A percentile compares a stretch with the other conserved stretches of the same genome.
Evolutionary conservation across 2,113 vertebrate species (phyloP).

Genomic region (Sceloporus tristichus): DNA sequence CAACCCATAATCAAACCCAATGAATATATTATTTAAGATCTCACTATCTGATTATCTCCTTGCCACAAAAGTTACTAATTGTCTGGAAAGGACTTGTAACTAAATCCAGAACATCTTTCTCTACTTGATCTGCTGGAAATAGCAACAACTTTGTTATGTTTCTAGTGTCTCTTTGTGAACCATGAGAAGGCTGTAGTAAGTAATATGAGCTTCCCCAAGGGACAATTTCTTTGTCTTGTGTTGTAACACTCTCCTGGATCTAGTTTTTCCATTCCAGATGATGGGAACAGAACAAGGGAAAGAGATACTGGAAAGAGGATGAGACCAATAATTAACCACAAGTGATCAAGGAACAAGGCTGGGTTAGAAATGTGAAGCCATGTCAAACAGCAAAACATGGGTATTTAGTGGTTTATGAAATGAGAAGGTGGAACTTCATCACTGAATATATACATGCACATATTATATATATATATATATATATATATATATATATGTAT

Average conservation of each 20-base stretch:
- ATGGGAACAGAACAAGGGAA: background rate
- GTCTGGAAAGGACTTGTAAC: background rate
- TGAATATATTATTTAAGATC: background rate
- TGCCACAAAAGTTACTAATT: background rate
- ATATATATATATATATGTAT: too few species aligned
- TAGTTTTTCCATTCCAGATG: background rate
- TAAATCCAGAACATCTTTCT: background rate
- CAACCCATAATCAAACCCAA: background rate
- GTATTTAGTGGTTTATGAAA: background rate
- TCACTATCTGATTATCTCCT: background rate
- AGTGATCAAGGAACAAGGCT: conserved; percentile 18
- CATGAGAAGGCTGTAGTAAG: background rate
- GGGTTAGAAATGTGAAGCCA: background rate
- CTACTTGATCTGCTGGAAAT: background rate
- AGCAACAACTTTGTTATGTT: background rate
- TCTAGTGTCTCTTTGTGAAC: background rate
- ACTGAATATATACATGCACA: too few species aligned
- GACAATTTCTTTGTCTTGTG: background rate
- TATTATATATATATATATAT: too few species aligned
- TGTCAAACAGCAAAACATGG: background rate
- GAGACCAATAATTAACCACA: conserved; percentile 27
- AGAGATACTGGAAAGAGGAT: background rate
- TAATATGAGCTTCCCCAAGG: background rate
- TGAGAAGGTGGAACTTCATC: background rate
- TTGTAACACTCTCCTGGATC: background rate